Conservation (phyloP, 2,797 vertebrate species). For the Pangasius sanitwongsei region DNA sequence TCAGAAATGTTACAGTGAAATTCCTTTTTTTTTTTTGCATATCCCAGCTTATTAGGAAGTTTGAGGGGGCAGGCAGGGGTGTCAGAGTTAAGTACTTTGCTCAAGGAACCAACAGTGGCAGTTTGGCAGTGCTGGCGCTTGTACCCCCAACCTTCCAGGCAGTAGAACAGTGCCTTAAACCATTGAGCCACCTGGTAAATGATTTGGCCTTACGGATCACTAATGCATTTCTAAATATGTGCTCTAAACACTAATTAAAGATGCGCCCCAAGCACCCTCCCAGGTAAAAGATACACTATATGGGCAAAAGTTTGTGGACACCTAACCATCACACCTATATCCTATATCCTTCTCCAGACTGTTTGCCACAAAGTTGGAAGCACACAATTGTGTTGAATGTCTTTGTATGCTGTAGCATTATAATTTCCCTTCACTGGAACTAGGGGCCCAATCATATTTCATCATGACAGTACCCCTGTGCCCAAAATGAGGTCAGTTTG, state of each 20-base stretch:
- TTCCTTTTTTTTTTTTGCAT: neutral
- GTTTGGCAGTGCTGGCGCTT: neutral
- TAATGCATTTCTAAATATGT: neutral
- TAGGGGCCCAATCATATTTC: neutral
- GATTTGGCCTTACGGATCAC: neutral
- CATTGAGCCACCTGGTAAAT: no score
- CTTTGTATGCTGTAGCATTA: neutral
- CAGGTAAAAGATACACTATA: neutral
- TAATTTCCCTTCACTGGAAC: neutral
- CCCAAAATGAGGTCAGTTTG: neutral
- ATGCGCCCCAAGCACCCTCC: neutral
- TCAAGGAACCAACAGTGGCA: neutral
- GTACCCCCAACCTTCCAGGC: neutral
- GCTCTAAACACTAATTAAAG: neutral
- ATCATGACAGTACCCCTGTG: neutral
- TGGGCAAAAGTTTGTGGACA: neutral
- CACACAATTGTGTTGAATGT: neutral
- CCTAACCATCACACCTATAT: neutral
- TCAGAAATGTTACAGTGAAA: neutral
- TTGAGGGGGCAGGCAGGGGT: neutral
- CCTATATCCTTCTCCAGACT: neutral
- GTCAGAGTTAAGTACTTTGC: neutral
- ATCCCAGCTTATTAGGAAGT: neutral
- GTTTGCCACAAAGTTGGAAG: neutral
- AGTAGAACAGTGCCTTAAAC: neutral